phyloP scores from a whole-genome alignment of 2,888 invertebrate species.

The Drosophila paranaensis region DNA sequence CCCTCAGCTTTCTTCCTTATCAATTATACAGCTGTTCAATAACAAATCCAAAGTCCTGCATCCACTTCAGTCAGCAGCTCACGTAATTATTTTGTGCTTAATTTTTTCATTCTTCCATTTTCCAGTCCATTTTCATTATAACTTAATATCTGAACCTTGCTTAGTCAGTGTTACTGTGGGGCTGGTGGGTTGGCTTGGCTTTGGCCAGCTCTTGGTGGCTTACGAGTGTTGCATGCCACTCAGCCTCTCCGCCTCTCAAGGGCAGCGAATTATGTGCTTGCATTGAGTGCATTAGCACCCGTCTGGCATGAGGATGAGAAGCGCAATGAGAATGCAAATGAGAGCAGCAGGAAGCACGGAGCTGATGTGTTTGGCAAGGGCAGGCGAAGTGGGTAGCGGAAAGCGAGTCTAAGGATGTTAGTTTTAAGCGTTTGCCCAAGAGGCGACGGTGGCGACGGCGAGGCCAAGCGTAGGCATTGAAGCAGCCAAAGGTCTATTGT shows the following conservation, averaged over 20 bases:
- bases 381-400: not conserved
- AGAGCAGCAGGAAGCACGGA: constrained; percentile 7
- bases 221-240: constrained; percentile 17
- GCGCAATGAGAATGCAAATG: constrained; percentile 36
- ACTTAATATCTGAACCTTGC: not conserved
- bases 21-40: not conserved
- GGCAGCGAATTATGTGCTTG: constrained; percentile 79
- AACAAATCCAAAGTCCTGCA: not conserved
- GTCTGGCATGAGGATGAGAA: constrained; percentile 40
- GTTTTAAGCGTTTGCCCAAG: constrained; percentile 71
- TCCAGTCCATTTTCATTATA: not conserved
- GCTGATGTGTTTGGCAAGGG: constrained; percentile 5
- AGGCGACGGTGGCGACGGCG: constrained; percentile 42
- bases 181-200: constrained; percentile 15
- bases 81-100: not conserved
- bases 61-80: not conserved
- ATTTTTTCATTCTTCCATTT: not conserved
- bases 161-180: constrained; percentile 41
- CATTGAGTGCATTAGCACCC: constrained; percentile 78
- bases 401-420: constrained; percentile 67
- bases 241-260: constrained; percentile 56
- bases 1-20: not conserved
- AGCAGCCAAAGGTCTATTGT: constrained; percentile 44
- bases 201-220: constrained; percentile 50
- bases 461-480: constrained; percentile 60